Evolutionary conservation across 2,113 vertebrate genomes (phyloP).

Genomic region (Megaceryle maxima): DNA sequence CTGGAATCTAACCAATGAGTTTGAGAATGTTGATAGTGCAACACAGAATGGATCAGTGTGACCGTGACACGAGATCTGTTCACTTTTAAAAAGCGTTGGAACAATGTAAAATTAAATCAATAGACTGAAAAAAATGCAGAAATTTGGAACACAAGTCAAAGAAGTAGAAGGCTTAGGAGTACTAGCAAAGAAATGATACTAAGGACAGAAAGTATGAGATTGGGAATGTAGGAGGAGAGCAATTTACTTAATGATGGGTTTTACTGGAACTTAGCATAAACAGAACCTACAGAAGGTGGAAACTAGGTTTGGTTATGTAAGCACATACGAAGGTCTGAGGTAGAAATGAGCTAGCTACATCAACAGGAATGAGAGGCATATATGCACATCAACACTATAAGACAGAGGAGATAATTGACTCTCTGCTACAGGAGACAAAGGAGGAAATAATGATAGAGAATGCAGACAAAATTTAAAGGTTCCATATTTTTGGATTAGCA

Average conservation of each 20-base stretch:
- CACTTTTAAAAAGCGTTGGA: not conserved
- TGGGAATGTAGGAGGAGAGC: not conserved
- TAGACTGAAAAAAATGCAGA: not conserved
- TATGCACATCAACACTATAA: not conserved
- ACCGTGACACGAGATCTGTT: not conserved
- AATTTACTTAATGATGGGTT: not conserved
- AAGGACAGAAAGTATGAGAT: not conserved
- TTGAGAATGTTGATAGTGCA: not conserved
- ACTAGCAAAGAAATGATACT: not conserved
- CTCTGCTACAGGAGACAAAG: not conserved
- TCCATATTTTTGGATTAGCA: not conserved
- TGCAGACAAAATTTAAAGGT: not conserved
- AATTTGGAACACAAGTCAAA: not conserved
- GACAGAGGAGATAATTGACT: not conserved
- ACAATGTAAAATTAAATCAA: not conserved
- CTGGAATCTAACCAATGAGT: not conserved
- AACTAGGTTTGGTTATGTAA: not conserved
- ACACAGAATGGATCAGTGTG: not conserved
- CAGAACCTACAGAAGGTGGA: not conserved
- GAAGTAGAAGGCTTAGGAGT: not conserved
- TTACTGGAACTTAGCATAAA: not conserved
- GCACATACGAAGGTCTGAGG: not conserved
- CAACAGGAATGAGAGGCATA: not conserved
- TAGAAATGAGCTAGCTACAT: not conserved
- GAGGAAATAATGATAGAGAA: not conserved